Base-by-base conservation (phyloP, 2,113 vertebrate genomes). In the Gracilinanus agilis region DNA sequence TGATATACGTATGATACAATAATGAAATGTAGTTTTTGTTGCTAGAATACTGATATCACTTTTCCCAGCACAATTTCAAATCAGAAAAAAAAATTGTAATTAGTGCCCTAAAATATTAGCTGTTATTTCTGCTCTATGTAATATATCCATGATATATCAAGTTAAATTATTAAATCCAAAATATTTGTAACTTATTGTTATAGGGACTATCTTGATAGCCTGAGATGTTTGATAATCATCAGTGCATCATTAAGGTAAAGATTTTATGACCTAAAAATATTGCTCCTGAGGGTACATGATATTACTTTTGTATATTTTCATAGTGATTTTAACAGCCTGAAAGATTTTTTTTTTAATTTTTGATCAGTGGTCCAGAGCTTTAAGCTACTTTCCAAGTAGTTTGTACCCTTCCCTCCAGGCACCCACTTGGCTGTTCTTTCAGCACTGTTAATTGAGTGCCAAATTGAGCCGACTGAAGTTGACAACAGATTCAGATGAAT, bases 121-220 rank as follows among this genome's bases (percentile, higher is more conserved):
- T 94, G 56, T 96, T 53, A 54, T 83, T 97, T 93, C 96, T 61
- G 29, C 58, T 95, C 83, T 97, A 90, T 95, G 83, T 93, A 95
- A 95, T 96, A 89, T 95, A 94, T 93, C 98, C 97, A 97, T 96
- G 40, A 56, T 54, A 96, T 95, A 96, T 97, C 92, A 93, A 0
- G 0, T 93, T 97, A 98, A 98, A 94, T 98, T 98, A 97, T 96
- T 96, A 97, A 96, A 95, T 92, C 95, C 91, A 97, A 75, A 92
- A n/a, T 96, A 88, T 96, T 97, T 97, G 83, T 97, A 97, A 97
- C 92, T 97, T 96, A 96, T 61, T 97, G 54, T 93, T 90, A n/a
- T 93, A 93, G 67, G 90, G 90, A 88, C 91, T 94, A 44, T 88
- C 27, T 56, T 44, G 67, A 34, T 54, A 44, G 56, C 75, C 88